Base-by-base conservation (phyloP, 2,888 invertebrate genomes). In the Aethes cnicana region DNA sequence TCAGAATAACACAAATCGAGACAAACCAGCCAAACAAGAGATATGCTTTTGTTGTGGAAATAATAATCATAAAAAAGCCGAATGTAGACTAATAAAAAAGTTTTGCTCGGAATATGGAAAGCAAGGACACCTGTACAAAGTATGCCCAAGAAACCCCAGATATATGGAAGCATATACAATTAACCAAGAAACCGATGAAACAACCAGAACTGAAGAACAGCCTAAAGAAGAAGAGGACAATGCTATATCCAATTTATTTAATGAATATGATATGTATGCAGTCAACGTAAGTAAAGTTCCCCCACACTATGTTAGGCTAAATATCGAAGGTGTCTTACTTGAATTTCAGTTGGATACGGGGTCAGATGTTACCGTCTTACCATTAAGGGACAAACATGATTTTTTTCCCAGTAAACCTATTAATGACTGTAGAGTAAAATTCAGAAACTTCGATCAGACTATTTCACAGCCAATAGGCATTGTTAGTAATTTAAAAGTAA, bases 21-120 rank as follows among this genome's bases (percentile, higher is more conserved):
- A n/a, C n/a, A 20, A 20, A 20, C 5, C 20, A 20, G 3, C 5
- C 3, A 20, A 20, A 20, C 4, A 20, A 20, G 20, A 20, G 20
- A 20, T 4, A 20, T 20, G 32, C 21, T 43, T 16, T 25, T 44
- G 44, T 20, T 55, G 55, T 28, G 47, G 55, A n/a, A 25, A 20
- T n/a, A 25, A 32, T 5, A 44, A 48, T 11, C 47, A 56, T 35
- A 3, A 32, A 0, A 48, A 56, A 25, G 5, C 21, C 7, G 44
- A 52, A n/a, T 55, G 55, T 12, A 32, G 28, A 14, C 12, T 55
- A 7, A 20, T 4, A 0, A 32, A 44, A 11, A 56, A 53, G 30
- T 48, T 21, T 23, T 56, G 55, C 23, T 39, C 39, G 1, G 55
- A 56, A 20, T 56, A 48, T 41, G 55, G 53, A 3, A 9, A 17